A percentile compares a stretch with the other conserved stretches of the same genome.
These are phyloP conservation scores for Gandaritis pyraliata DNA, from an alignment of 2,888 invertebrate species.

Conservation along the genomic window DNA sequence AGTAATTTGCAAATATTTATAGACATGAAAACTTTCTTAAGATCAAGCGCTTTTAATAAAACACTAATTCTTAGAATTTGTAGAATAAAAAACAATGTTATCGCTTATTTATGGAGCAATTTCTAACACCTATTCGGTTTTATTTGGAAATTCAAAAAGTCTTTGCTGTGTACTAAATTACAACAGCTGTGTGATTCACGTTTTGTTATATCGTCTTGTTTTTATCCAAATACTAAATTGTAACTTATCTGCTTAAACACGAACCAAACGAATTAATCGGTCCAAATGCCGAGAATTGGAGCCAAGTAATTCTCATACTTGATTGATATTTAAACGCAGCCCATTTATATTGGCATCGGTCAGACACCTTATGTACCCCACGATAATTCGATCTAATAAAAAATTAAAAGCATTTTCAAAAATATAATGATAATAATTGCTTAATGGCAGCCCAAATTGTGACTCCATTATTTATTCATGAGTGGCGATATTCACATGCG, in stretches of 20 bases:
- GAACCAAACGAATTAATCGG: slow-evolving; percentile 33
- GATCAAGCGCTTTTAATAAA: not conserved
- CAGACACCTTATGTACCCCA: slow-evolving; percentile 63
- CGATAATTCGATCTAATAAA: slow-evolving; percentile 79
- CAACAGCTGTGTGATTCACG: not conserved
- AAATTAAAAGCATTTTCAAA: slow-evolving; percentile 83
- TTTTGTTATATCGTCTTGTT: not conserved
- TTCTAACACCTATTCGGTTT: too few species aligned
- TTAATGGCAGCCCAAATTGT: slow-evolving; percentile 78
- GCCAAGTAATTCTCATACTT: slow-evolving; percentile 45
- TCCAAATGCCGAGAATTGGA: slow-evolving; percentile 42
- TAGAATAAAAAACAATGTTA: not conserved
- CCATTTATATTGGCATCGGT: slow-evolving; percentile 64
- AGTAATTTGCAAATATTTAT: slow-evolving; percentile 8
- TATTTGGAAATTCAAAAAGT: too few species aligned
- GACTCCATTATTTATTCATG: slow-evolving; percentile 80
- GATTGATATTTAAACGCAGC: slow-evolving; percentile 80
- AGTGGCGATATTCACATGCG: slow-evolving; percentile 70
- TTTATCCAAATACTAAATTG: slow-evolving; percentile 1
- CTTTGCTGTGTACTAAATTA: not conserved
- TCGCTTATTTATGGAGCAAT: too few species aligned
- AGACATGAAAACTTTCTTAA: not conserved
- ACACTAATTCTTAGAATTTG: not conserved
- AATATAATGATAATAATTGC: slow-evolving; percentile 81
- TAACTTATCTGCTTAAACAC: slow-evolving; percentile 20